Conservation (phyloP, 2,888 invertebrate genomes). For the Thera britannica region DNA sequence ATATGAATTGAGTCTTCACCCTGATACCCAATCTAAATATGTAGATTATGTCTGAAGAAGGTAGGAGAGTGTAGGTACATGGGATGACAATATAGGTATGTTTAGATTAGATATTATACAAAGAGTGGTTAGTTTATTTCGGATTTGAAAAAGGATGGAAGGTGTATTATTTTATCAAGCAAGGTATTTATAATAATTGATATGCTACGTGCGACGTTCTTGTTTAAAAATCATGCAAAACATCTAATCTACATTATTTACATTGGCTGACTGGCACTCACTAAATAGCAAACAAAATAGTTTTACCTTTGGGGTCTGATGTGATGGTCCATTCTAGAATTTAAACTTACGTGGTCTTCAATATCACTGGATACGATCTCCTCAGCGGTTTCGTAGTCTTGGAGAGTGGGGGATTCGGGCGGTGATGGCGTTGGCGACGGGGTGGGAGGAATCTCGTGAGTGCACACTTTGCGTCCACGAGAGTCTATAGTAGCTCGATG, state of each 20-base stretch:
- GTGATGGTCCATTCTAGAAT: conserved; percentile 23
- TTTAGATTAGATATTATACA: conserved; percentile 1
- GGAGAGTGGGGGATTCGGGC: conserved; percentile 55
- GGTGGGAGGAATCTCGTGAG: conserved; percentile 73
- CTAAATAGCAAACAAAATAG: conserved; percentile 24
- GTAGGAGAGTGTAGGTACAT: conserved; percentile 1
- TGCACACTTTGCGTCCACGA: conserved; percentile 72
- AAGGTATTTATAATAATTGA: conserved; percentile 9
- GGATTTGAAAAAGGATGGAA: conserved; percentile 13
- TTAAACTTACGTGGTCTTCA: conserved; percentile 69
- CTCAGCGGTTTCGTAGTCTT: conserved; percentile 52
- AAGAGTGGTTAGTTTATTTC: neutral
- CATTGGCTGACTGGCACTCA: conserved; percentile 43
- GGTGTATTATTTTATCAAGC: conserved; percentile 3
- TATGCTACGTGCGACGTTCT: conserved; percentile 40
- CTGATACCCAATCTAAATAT: conserved; percentile 3
- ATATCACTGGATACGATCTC: conserved; percentile 49
- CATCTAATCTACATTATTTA: conserved; percentile 49
- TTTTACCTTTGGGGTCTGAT: conserved; percentile 24
- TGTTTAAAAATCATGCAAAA: conserved; percentile 53
- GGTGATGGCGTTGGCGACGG: conserved; percentile 61
- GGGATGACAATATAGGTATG: neutral
- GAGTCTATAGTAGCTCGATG: conserved; percentile 72
- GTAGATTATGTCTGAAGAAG: neutral
- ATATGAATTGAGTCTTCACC: neutral